Conservation (phyloP, 2,888 invertebrate species). For the Phania funesta region DNA sequence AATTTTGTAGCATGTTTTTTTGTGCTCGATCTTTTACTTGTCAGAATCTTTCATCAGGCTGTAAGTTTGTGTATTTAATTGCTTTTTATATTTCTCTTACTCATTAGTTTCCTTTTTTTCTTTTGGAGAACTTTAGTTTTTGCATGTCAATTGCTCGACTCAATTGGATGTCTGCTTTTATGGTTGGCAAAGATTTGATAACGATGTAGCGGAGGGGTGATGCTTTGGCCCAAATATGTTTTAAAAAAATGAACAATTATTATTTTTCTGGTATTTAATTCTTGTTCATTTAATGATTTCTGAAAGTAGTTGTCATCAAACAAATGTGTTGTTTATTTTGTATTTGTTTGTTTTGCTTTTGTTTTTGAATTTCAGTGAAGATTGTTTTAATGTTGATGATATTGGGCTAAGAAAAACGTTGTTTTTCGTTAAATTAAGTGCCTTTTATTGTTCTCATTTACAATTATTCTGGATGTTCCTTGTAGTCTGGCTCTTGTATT, state of each 20-base stretch:
- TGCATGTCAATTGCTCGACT: constrained; percentile 24
- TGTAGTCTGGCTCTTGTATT: background rate
- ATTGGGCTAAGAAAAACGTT: background rate
- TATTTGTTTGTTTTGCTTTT: background rate
- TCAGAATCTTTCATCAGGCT: constrained; percentile 45
- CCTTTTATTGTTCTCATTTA: background rate
- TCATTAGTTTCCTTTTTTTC: background rate
- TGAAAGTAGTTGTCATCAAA: constrained; percentile 38
- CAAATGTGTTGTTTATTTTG: constrained; percentile 27
- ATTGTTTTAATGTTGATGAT: background rate
- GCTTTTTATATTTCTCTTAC: background rate
- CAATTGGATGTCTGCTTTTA: too few species aligned
- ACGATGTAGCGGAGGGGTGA: background rate
- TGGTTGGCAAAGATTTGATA: constrained; percentile 4
- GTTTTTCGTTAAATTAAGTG: background rate
- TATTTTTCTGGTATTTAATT: constrained; percentile 7
- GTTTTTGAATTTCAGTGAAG: too few species aligned
- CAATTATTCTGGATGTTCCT: constrained; percentile 11
- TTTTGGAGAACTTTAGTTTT: constrained; percentile 1
- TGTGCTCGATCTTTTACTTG: too few species aligned
- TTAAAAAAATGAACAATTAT: constrained; percentile 12
- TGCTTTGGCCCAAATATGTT: constrained; percentile 12
- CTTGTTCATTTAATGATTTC: constrained; percentile 36
- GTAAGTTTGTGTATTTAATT: constrained; percentile 15
- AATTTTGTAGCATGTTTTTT: constrained; percentile 22